A percentile compares a stretch with the other conserved stretches of the same genome.
Evolutionary conservation across 2,113 vertebrate genomes (phyloP).

Genomic region (zebrafish (Danio rerio)): DNA sequence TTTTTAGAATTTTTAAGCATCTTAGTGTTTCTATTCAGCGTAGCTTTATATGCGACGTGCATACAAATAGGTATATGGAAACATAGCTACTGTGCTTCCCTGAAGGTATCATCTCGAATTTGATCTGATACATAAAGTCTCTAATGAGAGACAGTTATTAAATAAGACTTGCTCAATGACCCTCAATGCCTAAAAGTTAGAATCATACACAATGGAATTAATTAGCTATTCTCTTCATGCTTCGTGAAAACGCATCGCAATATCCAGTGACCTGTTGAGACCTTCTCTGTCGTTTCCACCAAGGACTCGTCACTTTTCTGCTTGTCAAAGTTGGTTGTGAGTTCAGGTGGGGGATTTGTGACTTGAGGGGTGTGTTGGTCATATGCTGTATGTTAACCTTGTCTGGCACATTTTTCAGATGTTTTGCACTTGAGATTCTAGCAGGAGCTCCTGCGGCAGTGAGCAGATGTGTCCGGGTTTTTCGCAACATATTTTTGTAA

Average conservation of each 20-base stretch:
- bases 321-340: slow-evolving; percentile 24
- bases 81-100: not conserved
- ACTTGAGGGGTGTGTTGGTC: not conserved
- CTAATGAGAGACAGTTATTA: slow-evolving; percentile 41
- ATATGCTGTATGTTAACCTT: slow-evolving; percentile 45
- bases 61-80: too few relatives aligned
- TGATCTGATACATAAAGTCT: not conserved
- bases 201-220: slow-evolving; percentile 17
- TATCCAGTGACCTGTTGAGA: slow-evolving; percentile 14
- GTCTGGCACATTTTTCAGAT: slow-evolving; percentile 52
- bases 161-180: slow-evolving; percentile 12
- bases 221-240: not conserved
- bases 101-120: slow-evolving; percentile 1
- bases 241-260: not conserved
- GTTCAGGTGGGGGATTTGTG: slow-evolving; percentile 12
- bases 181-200: slow-evolving; percentile 9
- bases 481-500: slow-evolving; percentile 41
- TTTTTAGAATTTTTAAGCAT: too few relatives aligned
- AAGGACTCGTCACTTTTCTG: slow-evolving; percentile 1
- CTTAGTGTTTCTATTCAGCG: too few relatives aligned
- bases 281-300: not conserved
- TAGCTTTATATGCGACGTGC: too few relatives aligned
- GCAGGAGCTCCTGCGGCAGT: slow-evolving; percentile 42
- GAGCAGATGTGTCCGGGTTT: slow-evolving; percentile 54
- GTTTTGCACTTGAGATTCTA: slow-evolving; percentile 18